Evolutionary conservation across 2,888 invertebrate genomes (phyloP).

Genomic region (Meghimatium bilineatum): DNA sequence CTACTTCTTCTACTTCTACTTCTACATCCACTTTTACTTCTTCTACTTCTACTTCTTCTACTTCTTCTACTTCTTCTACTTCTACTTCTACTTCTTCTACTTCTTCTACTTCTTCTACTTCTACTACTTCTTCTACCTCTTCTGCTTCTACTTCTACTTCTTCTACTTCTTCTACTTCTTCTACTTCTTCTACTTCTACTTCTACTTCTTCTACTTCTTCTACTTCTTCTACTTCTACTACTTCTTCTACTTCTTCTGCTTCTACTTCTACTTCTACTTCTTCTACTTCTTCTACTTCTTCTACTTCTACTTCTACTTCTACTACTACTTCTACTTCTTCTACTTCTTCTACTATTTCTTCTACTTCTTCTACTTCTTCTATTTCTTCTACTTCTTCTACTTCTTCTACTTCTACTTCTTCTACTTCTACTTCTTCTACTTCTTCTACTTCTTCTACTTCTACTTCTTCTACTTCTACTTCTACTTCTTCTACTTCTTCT

Average conservation of each 20-base stretch:
- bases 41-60: not conserved
- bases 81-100: not conserved
- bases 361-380: too few relatives aligned
- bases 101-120: not conserved
- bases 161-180: not conserved
- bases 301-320: not conserved
- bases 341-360: not conserved
- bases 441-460: not conserved
- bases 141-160: not conserved
- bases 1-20: too few relatives aligned
- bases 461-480: not conserved
- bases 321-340: not conserved
- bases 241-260: too few relatives aligned
- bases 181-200: not conserved
- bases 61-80: not conserved
- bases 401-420: slow-evolving; percentile 2
- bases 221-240: not conserved
- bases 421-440: not conserved
- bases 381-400: not conserved
- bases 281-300: not conserved
- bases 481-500: not conserved
- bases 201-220: not conserved
- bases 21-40: too few relatives aligned
- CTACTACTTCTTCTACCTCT: not conserved
- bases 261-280: too few relatives aligned